Evolutionary conservation across 1,140 invertebrate species (phyloP).

Genomic region (Pentalonia nigronervosa): DNA sequence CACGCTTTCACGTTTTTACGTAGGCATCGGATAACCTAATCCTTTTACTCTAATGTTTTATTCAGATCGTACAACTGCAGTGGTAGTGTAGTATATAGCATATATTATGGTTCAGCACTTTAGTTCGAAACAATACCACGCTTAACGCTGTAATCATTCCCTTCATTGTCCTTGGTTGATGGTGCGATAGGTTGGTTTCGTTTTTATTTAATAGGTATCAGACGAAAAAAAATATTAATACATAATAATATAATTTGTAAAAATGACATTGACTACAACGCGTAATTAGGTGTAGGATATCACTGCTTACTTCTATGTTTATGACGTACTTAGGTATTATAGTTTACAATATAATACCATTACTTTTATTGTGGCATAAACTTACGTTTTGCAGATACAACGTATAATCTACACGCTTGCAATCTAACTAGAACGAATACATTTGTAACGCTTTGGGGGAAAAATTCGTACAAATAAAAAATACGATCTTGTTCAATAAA

Average conservation of each 20-base stretch:
- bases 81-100: not conserved
- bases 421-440: constrained; percentile 24
- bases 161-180: not conserved
- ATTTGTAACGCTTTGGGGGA: not conserved
- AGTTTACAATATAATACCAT: not conserved
- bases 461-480: not conserved
- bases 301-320: not conserved
- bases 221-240: not conserved
- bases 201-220: constrained; percentile 18
- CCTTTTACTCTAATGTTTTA: constrained; percentile 32
- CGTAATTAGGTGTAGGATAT: not conserved
- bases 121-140: not conserved
- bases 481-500: not conserved
- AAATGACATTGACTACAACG: constrained; percentile 13
- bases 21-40: constrained; percentile 11
- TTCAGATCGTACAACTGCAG: not conserved
- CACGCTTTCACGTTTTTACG: not conserved
- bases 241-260: not conserved
- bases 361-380: not conserved
- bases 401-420: not conserved
- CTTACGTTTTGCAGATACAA: not conserved
- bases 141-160: not conserved
- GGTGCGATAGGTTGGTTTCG: not conserved
- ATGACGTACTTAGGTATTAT: not conserved
- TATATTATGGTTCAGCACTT: not conserved